Conservation (phyloP, 2,113 vertebrate species). For the Herpetotheres cachinnans region DNA sequence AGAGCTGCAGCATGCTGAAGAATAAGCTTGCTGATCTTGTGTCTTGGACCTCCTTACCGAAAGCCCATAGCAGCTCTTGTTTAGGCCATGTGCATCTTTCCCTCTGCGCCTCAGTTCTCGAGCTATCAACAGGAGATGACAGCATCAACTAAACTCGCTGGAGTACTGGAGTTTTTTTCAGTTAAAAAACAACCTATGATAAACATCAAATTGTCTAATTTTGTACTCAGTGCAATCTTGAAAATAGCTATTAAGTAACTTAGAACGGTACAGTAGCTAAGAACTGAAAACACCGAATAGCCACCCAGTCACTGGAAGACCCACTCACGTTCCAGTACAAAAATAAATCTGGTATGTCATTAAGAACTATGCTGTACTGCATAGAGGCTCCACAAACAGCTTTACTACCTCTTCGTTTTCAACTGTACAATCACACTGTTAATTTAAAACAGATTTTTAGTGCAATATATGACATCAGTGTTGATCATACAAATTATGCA, state of each 20-base stretch:
- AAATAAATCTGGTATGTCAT: not conserved
- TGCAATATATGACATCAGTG: not conserved
- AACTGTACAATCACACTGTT: not conserved
- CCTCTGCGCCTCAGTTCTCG: not conserved
- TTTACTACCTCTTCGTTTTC: not conserved
- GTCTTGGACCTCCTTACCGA: not conserved
- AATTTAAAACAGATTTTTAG: not conserved
- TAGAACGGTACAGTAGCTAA: not conserved
- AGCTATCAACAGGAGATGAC: not conserved
- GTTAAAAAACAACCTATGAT: not conserved
- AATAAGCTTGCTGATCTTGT: not conserved
- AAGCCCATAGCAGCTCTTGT: not conserved
- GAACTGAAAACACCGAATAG: not conserved
- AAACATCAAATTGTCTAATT: not conserved
- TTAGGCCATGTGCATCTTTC: not conserved
- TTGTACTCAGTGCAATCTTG: not conserved
- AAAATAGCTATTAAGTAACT: not conserved
- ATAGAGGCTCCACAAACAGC: not conserved
- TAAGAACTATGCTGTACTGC: not conserved
- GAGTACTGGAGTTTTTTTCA: not conserved
- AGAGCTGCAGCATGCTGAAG: not conserved
- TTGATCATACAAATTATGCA: not conserved
- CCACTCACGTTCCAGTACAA: not conserved
- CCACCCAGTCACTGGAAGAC: not conserved
- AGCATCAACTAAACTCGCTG: not conserved